These are phyloP conservation scores for Dysdera silvatica DNA, from an alignment of 1,140 invertebrate species.

Conservation along the genomic window DNA sequence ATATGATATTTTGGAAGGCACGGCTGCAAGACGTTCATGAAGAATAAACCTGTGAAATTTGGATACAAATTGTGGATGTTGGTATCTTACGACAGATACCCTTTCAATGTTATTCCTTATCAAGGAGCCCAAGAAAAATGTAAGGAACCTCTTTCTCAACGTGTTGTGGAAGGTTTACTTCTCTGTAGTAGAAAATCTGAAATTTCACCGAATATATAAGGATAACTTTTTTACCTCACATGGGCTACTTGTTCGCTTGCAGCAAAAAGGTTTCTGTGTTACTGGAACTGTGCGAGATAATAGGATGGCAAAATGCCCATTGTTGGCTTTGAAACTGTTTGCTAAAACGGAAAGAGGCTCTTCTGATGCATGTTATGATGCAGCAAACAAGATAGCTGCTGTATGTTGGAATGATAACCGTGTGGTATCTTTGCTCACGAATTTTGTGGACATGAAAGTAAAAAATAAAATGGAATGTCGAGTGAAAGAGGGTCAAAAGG, in stretches of 20 bases:
- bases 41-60: neutral
- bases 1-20: neutral
- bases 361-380: neutral
- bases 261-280: neutral
- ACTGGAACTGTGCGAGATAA: neutral
- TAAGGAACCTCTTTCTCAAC: neutral
- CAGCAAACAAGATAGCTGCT: neutral
- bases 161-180: neutral
- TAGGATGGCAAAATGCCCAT: neutral
- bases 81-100: neutral
- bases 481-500: neutral
- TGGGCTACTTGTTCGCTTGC: neutral
- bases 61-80: neutral
- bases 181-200: neutral
- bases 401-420: neutral
- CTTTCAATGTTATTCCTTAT: neutral
- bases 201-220: neutral
- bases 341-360: constrained; percentile 16
- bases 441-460: neutral
- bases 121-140: neutral
- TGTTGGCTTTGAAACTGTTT: neutral
- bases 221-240: constrained; percentile 5
- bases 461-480: neutral
- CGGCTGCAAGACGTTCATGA: neutral
- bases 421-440: constrained; percentile 1